Conservation (phyloP, 2,113 vertebrate species). For the Aldabrachelys gigantea region DNA sequence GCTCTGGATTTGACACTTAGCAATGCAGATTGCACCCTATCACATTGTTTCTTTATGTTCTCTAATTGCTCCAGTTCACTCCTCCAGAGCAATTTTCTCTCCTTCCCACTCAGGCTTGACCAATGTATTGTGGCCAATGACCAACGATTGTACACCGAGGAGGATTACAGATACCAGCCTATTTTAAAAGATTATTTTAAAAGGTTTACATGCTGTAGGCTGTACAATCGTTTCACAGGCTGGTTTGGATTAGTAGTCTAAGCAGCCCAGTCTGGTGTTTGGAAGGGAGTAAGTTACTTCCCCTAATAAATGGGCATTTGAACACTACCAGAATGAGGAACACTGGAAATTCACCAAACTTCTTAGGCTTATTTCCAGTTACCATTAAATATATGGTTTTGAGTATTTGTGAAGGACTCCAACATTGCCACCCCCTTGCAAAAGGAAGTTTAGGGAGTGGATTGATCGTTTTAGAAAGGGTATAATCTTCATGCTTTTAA, state of each 20-base stretch:
- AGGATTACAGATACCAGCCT: background rate
- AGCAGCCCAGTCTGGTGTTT: background rate
- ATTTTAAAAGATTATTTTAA: background rate
- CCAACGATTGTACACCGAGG: background rate
- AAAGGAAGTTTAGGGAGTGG: slow-evolving; percentile 1
- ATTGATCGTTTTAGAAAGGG: slow-evolving; percentile 13
- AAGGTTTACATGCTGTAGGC: background rate
- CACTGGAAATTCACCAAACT: background rate
- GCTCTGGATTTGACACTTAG: background rate
- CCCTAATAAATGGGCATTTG: background rate
- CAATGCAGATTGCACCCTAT: background rate
- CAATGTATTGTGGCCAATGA: background rate
- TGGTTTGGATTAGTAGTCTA: background rate
- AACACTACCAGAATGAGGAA: slow-evolving; percentile 15
- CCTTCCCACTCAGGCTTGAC: background rate
- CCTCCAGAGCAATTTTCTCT: background rate
- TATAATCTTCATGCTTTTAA: slow-evolving; percentile 16
- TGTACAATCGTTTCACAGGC: background rate
- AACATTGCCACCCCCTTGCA: slow-evolving; percentile 37
- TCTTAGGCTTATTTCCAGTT: background rate
- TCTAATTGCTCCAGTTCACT: background rate
- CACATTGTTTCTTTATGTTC: background rate
- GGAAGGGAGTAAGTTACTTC: background rate
- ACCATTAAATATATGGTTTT: slow-evolving; percentile 2
- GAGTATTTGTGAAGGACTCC: slow-evolving; percentile 18